Base-by-base conservation (phyloP, 2,797 vertebrate species). In the Gallinago nigripennis region DNA sequence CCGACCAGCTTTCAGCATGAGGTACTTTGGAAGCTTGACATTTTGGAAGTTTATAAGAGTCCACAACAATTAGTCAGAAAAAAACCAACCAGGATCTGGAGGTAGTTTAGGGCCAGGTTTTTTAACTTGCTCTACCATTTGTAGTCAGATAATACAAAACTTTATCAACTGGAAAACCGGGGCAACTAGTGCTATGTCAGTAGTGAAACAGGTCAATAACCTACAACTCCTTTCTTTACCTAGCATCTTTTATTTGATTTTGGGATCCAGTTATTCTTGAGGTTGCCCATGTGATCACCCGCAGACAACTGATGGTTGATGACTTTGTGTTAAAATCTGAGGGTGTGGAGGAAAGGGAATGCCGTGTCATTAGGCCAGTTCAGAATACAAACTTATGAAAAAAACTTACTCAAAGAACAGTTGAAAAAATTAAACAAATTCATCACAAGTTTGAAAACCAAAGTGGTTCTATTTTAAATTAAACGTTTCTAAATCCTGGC, bases 131-230 rank as follows among this genome's bases (percentile, higher is more conserved):
- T 70, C 31, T 95, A 45, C 56, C 24, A 41, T 73, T 56, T 86
- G 48, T 28, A 93, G 58, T 48, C 2, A 14, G 60, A 68, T 64
- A 92, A 88, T 66, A 70, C 33, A 77, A 94, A 95, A 89, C 65
- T 84, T 85, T 31, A 92, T 69, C 85, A 88, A 87, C n/a, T 87
- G 58, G 51, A 92, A 88, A 91, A 83, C 37, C 53, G 58, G 71
- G 69, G 35, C 77, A 93, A 91, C 31, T 81, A 65, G 61, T 66
- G 63, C 37, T 86, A 88, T 35, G 66, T 48, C 46, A 53, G 43
- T 35, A 77, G 30, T 86, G 83, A 91, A 92, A 69, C 37, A 77
- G 56, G 57, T 83, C 78, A 69, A 15, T 61, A 48, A 66, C n/a
- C 51, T 94, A 65, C 56, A 90, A n/a, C 54, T 35, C 18, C 14